Evolutionary conservation across 2,888 invertebrate genomes (phyloP).

Genomic region (Glomeris marginata): DNA sequence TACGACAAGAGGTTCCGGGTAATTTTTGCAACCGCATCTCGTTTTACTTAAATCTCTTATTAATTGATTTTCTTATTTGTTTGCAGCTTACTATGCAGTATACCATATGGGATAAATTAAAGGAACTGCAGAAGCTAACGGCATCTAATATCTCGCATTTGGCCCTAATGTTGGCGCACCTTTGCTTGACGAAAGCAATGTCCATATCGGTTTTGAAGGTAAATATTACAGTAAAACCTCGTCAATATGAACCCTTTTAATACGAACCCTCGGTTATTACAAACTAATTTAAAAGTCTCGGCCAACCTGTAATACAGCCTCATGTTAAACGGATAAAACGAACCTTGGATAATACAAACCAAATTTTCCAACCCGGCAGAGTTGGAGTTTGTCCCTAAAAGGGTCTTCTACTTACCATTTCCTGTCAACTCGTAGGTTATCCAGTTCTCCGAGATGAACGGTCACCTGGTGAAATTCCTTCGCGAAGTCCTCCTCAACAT

Average conservation of each 20-base stretch:
- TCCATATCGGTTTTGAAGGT: conserved; percentile 76
- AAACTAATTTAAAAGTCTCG: too few relatives aligned
- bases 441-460: conserved; percentile 71
- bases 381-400: too few relatives aligned
- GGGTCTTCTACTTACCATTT: too few relatives aligned
- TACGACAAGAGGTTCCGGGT: conserved; percentile 70
- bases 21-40: conserved; percentile 12
- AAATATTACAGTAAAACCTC: conserved; percentile 20
- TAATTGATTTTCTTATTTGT: conserved; percentile 14
- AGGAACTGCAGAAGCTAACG: conserved; percentile 50
- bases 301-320: too few relatives aligned
- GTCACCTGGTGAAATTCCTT: conserved; percentile 58
- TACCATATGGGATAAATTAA: conserved; percentile 80
- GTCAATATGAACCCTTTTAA: too few relatives aligned
- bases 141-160: conserved; percentile 53
- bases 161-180: conserved; percentile 57
- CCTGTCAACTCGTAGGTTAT: too few relatives aligned
- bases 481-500: conserved; percentile 59
- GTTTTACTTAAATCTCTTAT: not conserved
- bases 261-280: too few relatives aligned
- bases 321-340: too few relatives aligned
- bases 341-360: too few relatives aligned
- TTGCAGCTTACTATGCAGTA: conserved; percentile 70
- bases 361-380: conserved; percentile 8
- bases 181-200: conserved; percentile 62